Base-by-base conservation (phyloP, 2,113 vertebrate genomes). In the Antechinus stuartii region DNA sequence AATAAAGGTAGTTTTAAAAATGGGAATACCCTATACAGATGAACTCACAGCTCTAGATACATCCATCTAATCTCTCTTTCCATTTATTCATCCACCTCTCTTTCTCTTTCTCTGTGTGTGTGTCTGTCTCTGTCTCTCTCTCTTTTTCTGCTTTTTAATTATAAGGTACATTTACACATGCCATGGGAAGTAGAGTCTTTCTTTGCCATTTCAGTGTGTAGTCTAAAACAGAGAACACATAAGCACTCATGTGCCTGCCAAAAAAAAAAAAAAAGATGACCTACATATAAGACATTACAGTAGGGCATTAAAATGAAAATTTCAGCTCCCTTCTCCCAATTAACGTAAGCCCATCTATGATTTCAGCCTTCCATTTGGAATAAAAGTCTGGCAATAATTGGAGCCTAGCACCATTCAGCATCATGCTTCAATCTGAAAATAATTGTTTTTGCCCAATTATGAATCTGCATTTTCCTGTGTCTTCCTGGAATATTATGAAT, bases 361-460 rank as follows among this genome's bases (percentile, higher is more conserved):
- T 97, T 97, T 96, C 97, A 96, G 95, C 89, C 96, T 96, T 91
- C 93, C 96, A 95, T 96, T 97, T 98, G 95, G 94, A 97, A 98
- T 97, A 97, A 97, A 97, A 94, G 92, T 97, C 96, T 97, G 96
- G 95, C 49, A 55, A 96, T 92, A 98, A 97, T 97, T 96, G 92
- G 95, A 98, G 95, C 76, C 97, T 91, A 96, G 91, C 96, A 95
- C 96, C 98, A 98, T 89, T 95, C 94, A 96, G 93, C 26, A 94
- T 54, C 90, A 92, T 97, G 95, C 94, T 94, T 96, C 95, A 96
- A 91, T 94, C 89, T 92, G 91, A 95, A 97, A 98, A 98, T 97
- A 98, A 84, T 92, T 98, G 91, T 96, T 95, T 98, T 98, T 98
- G 95, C 97, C 93, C 96, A 98, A 96, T 97, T 96, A 98, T 96